Conservation (phyloP, 2,888 invertebrate species). For the Agriopis aurantiaria region DNA sequence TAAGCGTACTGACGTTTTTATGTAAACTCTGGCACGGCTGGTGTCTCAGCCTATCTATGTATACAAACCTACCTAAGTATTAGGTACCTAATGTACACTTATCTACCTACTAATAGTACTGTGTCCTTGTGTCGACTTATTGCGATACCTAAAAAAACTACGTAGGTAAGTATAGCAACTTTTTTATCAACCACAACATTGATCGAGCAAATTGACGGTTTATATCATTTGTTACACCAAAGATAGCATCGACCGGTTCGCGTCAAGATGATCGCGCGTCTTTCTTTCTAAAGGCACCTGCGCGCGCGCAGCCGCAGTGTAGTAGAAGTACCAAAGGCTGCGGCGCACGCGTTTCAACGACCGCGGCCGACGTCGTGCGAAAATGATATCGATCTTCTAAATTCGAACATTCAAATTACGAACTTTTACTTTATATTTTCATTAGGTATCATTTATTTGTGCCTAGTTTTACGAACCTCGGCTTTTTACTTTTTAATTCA, state of each 20-base stretch:
- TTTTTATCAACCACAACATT: conserved; percentile 25
- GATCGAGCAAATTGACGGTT: conserved; percentile 29
- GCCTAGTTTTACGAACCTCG: neutral
- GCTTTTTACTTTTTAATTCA: conserved; percentile 1
- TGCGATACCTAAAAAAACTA: too few species aligned
- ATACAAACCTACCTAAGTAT: too few species aligned
- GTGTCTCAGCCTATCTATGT: too few species aligned
- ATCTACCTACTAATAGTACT: too few species aligned
- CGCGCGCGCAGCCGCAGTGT: conserved; percentile 68
- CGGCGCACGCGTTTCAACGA: conserved; percentile 70
- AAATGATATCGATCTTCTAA: conserved; percentile 74
- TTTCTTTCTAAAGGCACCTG: conserved; percentile 63
- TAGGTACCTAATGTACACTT: too few species aligned
- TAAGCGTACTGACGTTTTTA: too few species aligned
- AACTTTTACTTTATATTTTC: conserved; percentile 10
- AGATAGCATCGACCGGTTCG: conserved; percentile 68
- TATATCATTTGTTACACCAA: conserved; percentile 44
- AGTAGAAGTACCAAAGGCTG: conserved; percentile 66
- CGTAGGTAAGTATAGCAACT: neutral
- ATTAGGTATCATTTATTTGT: conserved; percentile 7
- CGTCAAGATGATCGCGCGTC: conserved; percentile 41
- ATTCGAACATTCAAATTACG: conserved; percentile 37
- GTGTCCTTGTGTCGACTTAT: too few species aligned
- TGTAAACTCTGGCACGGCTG: too few species aligned
- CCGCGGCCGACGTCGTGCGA: conserved; percentile 68